Conservation (phyloP, 2,113 vertebrate species). For the Cinclus mexicanus region DNA sequence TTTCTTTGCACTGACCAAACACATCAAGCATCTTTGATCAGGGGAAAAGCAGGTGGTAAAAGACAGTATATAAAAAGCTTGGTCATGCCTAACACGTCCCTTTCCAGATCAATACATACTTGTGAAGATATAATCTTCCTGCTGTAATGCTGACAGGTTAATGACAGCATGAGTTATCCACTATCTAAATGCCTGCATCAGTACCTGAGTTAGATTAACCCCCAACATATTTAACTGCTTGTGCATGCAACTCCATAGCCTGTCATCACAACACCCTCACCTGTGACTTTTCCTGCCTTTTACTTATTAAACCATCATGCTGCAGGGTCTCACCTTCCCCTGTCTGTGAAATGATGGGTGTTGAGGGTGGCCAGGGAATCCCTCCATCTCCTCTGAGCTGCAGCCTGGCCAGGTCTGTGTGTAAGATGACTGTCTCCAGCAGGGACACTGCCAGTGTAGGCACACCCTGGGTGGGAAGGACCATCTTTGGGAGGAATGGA, state of each 20-base stretch:
- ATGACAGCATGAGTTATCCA: constrained; percentile 57
- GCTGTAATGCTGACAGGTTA: constrained; percentile 57
- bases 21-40: constrained; percentile 31
- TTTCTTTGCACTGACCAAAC: constrained; percentile 31
- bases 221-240: not conserved
- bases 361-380: not conserved
- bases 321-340: not conserved
- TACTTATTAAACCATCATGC: not conserved
- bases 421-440: not conserved
- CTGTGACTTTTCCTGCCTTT: not conserved
- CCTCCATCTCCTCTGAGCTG: not conserved
- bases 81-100: constrained; percentile 47
- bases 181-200: constrained; percentile 29
- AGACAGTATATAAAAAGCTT: constrained; percentile 27
- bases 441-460: not conserved
- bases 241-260: not conserved
- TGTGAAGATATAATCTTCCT: constrained; percentile 64
- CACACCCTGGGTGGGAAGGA: rapidly evolving
- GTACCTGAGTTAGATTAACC: constrained; percentile 47
- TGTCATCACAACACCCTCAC: constrained; percentile 31
- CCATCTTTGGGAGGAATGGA: not conserved
- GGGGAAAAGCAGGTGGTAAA: constrained; percentile 49
- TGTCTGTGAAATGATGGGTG: not conserved
- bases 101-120: constrained; percentile 54
- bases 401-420: not conserved